Evolutionary conservation across 2,113 vertebrate genomes (phyloP).

Genomic region (Amphiprion percula): DNA sequence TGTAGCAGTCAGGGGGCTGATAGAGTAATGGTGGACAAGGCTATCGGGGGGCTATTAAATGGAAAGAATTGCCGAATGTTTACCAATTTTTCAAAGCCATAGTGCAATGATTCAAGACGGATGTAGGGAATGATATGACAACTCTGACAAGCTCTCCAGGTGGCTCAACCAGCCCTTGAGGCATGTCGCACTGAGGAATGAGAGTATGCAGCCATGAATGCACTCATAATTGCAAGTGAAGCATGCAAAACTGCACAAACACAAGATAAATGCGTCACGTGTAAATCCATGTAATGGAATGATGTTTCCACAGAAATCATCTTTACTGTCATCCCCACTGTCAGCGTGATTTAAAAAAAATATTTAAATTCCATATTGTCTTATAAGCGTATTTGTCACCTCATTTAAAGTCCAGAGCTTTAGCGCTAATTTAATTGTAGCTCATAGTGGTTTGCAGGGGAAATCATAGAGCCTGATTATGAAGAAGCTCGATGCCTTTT

Average conservation of each 20-base stretch:
- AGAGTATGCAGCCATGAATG: constrained; percentile 17
- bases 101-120: constrained; percentile 34
- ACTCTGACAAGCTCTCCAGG: constrained; percentile 53
- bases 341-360: neutral
- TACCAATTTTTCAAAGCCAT: constrained; percentile 57
- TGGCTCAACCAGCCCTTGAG: constrained; percentile 23
- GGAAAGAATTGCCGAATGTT: constrained; percentile 46
- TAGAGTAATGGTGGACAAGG: constrained; percentile 34
- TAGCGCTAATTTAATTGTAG: neutral
- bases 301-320: neutral
- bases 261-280: constrained; percentile 40
- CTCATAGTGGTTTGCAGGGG: neutral
- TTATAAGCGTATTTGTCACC: neutral
- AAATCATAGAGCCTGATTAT: constrained; percentile 12
- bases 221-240: constrained; percentile 38
- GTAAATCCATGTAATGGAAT: constrained; percentile 2
- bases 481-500: constrained; percentile 1
- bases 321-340: neutral
- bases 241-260: constrained; percentile 4
- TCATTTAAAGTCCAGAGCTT: neutral
- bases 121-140: constrained; percentile 53
- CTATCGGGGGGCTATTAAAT: constrained; percentile 27
- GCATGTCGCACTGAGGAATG: constrained; percentile 10
- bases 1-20: constrained; percentile 59
- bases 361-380: neutral